Conservation (phyloP, 1,140 invertebrate species). For the Meloidogyne chitwoodi region DNA sequence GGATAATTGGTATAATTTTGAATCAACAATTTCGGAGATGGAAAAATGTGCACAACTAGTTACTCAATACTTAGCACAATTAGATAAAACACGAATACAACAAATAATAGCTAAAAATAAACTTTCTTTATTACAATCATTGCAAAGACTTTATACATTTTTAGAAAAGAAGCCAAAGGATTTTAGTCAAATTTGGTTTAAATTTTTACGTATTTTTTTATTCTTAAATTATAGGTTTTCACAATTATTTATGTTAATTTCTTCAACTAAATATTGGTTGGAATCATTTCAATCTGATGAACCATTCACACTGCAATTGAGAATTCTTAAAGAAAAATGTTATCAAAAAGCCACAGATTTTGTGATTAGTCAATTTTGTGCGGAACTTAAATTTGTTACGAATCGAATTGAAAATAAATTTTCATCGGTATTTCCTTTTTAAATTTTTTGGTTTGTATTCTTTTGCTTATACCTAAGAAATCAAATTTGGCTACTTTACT, state of each 20-base stretch:
- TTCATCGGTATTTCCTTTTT: not conserved
- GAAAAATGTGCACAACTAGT: constrained; percentile 29
- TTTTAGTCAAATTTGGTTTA: constrained; percentile 7
- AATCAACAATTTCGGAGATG: constrained; percentile 31
- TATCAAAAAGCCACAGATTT: constrained; percentile 19
- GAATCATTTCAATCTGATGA: not conserved
- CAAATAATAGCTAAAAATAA: constrained; percentile 39
- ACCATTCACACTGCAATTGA: not conserved
- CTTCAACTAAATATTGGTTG: constrained; percentile 20
- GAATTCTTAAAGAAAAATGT: constrained; percentile 17
- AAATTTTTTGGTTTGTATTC: not conserved
- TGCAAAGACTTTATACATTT: constrained; percentile 24
- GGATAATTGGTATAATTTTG: constrained; percentile 30
- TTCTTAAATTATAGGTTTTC: constrained; percentile 28
- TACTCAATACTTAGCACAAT: constrained; percentile 29
- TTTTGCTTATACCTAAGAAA: not conserved
- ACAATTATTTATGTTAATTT: constrained; percentile 23
- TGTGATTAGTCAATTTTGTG: not conserved
- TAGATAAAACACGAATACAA: constrained; percentile 15
- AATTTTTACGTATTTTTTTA: not conserved
- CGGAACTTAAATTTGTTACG: not conserved
- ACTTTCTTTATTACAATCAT: constrained; percentile 30
- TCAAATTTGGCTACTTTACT: constrained; percentile 4
- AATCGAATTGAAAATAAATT: not conserved
- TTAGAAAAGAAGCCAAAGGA: constrained; percentile 14